Evolutionary conservation across 2,888 invertebrate genomes (phyloP).

Genomic region (Sclerodermus sp.): DNA sequence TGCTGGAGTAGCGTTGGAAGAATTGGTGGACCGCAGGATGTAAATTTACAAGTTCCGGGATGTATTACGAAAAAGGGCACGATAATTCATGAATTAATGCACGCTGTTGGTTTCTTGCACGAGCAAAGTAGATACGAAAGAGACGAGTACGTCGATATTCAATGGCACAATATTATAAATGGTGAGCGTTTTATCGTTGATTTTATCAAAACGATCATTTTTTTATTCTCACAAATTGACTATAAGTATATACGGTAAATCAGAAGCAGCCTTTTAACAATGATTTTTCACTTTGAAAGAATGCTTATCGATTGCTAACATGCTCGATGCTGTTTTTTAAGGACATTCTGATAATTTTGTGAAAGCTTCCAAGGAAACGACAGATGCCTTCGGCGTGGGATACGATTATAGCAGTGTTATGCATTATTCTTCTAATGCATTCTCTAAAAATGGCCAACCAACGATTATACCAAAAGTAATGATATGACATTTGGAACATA

Average conservation of each 20-base stretch:
- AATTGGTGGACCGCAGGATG: conserved; percentile 68
- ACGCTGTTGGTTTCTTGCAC: conserved; percentile 78
- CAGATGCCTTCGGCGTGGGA: conserved; percentile 69
- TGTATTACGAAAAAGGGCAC: conserved; percentile 75
- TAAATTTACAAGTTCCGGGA: conserved; percentile 75
- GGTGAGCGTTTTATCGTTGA: too few species aligned
- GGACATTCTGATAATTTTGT: conserved; percentile 72
- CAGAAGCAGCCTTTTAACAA: background rate
- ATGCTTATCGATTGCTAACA: too few species aligned
- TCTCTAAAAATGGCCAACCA: conserved; percentile 70
- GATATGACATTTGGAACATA: too few species aligned
- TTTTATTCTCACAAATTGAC: too few species aligned
- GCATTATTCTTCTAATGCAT: conserved; percentile 80
- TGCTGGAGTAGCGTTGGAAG: conserved; percentile 83
- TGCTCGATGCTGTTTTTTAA: conserved; percentile 37
- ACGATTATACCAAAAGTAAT: conserved; percentile 73
- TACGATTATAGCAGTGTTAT: conserved; percentile 83
- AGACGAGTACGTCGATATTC: conserved; percentile 69
- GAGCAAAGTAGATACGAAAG: conserved; percentile 80
- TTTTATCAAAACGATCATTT: too few species aligned
- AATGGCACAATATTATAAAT: conserved; percentile 69
- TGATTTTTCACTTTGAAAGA: background rate
- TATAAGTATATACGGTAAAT: too few species aligned
- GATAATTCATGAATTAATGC: conserved; percentile 77
- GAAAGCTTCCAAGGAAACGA: conserved; percentile 63